Base-by-base conservation (phyloP, 2,888 invertebrate species). In the Mythimna loreyi region DNA sequence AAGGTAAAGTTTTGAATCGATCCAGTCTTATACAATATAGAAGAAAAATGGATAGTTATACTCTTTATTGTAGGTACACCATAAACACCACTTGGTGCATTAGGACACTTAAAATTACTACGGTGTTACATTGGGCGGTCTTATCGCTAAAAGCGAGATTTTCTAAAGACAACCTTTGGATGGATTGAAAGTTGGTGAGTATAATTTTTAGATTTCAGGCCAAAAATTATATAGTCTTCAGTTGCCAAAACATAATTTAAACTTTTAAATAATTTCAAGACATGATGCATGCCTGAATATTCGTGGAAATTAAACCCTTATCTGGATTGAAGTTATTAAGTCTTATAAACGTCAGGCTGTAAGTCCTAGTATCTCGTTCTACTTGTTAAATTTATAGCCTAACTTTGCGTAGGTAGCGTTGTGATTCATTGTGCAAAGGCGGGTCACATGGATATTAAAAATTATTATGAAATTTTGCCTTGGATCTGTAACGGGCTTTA, bases 311-410 rank as follows among this genome's bases (percentile, higher is more conserved):
- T 67, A 58, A n/a, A 28, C 57, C 62, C 60, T 75, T 84, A 84
- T 84, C 85, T 71, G 25, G 50, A 78, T 76, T 64, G 36, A 56
- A 84, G 78, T 84, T 82, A 77, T 67, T 78, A 84, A 81, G 69
- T 75, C 69, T 57, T 69, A 70, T 77, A 80, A 85, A 77, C 52
- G 81, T 81, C 79, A 74, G 30, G 43, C 60, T 49, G 62, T 82
- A 80, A 85, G 67, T 75, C 70, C 70, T 57, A 55, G 56, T 83
- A 83, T 79, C 78, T 82, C 67, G 67, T 63, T 67, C 60, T 28
- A 49, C 58, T 66, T 61, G 56, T 71, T 33, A 74, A 85, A 86
- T 84, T 86, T 85, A 85, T 77, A 74, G 57, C 9, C 33, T 55
- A 84, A 86, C 67, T 85, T 85, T 58, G 28, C 49, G 61, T 61